Conservation (phyloP, 2,888 invertebrate species). For the Ectobius pallidus region DNA sequence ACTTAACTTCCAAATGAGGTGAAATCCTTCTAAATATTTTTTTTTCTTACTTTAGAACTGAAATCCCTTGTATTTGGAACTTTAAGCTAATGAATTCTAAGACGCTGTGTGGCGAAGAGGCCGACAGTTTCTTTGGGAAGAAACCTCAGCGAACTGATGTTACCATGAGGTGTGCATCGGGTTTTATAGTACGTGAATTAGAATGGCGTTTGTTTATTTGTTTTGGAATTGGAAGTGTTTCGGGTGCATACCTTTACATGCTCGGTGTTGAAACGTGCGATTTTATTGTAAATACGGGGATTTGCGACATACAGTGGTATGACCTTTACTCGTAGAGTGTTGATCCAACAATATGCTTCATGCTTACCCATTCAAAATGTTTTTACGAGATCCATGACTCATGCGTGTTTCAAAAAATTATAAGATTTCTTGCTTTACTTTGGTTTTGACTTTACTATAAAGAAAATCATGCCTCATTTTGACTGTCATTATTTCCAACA, state of each 20-base stretch:
- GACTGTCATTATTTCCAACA: too few relatives aligned
- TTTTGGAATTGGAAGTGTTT: not conserved
- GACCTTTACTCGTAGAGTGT: not conserved
- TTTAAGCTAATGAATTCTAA: not conserved
- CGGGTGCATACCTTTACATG: not conserved
- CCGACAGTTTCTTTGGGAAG: not conserved
- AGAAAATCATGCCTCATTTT: too few relatives aligned
- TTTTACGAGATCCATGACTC: too few relatives aligned
- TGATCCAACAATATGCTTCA: too few relatives aligned
- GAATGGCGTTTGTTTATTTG: not conserved
- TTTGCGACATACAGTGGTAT: not conserved
- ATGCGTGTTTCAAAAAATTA: too few relatives aligned
- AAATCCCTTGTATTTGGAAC: constrained; percentile 4
- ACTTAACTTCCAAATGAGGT: constrained; percentile 11
- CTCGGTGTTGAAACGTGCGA: not conserved
- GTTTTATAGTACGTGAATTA: too few relatives aligned
- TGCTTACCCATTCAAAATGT: too few relatives aligned
- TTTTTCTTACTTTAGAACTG: not conserved
- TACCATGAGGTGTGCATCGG: too few relatives aligned
- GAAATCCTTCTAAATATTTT: not conserved
- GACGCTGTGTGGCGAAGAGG: constrained; percentile 5
- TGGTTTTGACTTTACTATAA: too few relatives aligned
- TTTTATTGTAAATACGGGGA: not conserved
- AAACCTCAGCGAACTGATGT: constrained; percentile 13
- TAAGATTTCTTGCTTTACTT: too few relatives aligned